Evolutionary conservation across 2,113 vertebrate species (phyloP).

Genomic region (Athene cunicularia): DNA sequence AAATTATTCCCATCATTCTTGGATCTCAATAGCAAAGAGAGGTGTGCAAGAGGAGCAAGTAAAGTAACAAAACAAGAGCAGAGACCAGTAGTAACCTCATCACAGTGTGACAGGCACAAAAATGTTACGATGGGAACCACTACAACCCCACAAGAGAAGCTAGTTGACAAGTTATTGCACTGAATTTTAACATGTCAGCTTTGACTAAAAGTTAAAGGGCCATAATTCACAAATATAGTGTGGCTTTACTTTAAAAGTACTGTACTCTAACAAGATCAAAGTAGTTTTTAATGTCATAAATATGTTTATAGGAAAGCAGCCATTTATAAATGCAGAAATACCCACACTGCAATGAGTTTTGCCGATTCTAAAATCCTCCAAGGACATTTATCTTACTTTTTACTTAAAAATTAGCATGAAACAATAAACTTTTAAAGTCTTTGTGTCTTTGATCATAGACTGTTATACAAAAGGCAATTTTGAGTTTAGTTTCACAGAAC

Average conservation of each 20-base stretch:
- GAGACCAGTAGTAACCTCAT: background rate
- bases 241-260: background rate
- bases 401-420: background rate
- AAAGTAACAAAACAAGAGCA: background rate
- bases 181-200: background rate
- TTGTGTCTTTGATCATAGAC: background rate
- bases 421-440: background rate
- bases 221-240: background rate
- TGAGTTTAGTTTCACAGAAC: background rate
- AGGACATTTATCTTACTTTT: background rate
- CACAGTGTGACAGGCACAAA: background rate
- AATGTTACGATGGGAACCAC: background rate
- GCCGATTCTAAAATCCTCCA: background rate
- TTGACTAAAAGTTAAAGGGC: background rate
- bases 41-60: background rate
- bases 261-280: background rate
- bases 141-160: background rate
- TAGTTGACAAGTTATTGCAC: background rate
- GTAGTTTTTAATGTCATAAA: background rate
- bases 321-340: background rate
- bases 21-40: background rate
- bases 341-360: background rate
- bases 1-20: background rate
- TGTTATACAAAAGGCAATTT: background rate
- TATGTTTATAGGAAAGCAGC: background rate